Evolutionary conservation across 2,113 vertebrate species (phyloP), one percentile per base, ranked within the genome.

Genomic region (Phrynosoma platyrhinos): DNA sequence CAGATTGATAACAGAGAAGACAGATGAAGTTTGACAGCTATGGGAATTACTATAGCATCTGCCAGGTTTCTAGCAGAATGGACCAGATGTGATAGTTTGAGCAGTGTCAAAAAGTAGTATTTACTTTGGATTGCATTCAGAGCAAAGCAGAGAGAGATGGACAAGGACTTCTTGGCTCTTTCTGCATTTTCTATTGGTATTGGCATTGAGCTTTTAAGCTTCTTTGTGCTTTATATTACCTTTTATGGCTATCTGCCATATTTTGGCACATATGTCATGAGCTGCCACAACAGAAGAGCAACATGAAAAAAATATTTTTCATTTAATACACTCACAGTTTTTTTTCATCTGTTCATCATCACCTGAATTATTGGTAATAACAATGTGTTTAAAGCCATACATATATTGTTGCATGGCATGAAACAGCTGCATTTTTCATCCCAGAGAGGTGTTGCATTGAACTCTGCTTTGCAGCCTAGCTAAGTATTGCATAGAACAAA

Each of bases 21-120:
- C 66, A 81, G 18, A 81, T 62, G n/a, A 42, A 42, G 1, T 42
- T 42, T 81, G 78, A 81, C 68, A 81, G 78, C 78, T 40, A 32
- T 74, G 36, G 52, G 68, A 87, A 25, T 53, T 81, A 32, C 32
- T 21, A 25, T n/a, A 21, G 55, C n/a, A 2, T 86, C 76, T 74
- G 68, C 69, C 68, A 87, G 78, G 36, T 81, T 87, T 87, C 78
- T 62, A 74, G 53, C 79, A 81, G 32, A 78, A 58, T 36, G 81
- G 68, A 87, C 78, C 86, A 81, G 66, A 87, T 87, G 78, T 58
- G 78, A 62, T 81, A 53, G 78, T 72, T 87, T 87, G 32, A 62
- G 58, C 36, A 27, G 32, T 81, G 69, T 13, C 68, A 42, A 81
- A 68, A 81, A 81, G 27, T 62, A 69, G n/a, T 42, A 74, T 87